Conservation (phyloP, 1,140 invertebrate genomes). For the Cryptotermes secundus region DNA sequence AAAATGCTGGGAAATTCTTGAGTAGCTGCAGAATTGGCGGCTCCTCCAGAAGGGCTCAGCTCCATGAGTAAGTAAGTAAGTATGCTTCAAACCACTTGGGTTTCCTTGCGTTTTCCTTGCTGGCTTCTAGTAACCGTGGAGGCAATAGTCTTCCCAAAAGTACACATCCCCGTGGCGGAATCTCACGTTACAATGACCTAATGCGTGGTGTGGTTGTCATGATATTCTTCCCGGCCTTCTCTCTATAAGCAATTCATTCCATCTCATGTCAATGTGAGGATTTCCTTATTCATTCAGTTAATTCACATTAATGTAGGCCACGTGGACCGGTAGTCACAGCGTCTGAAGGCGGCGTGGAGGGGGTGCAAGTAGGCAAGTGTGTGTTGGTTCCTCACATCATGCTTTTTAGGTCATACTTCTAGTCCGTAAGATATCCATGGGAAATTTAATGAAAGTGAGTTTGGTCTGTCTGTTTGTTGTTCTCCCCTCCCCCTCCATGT, state of each 20-base stretch:
- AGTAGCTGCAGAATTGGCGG: no score
- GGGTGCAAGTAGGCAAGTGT: background rate
- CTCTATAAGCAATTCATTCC: background rate
- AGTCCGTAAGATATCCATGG: background rate
- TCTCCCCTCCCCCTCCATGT: background rate
- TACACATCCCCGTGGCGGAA: no score
- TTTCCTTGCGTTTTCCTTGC: no score
- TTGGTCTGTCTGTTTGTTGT: background rate
- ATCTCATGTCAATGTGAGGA: background rate
- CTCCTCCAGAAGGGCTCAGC: no score
- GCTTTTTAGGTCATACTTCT: background rate
- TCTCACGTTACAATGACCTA: no score
- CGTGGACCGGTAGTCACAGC: background rate
- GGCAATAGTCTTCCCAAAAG: no score
- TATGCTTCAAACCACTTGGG: no score
- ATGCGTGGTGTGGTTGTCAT: background rate
- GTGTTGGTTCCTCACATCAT: background rate
- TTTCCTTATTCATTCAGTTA: background rate
- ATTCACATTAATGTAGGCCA: background rate
- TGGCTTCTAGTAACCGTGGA: no score
- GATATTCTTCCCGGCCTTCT: background rate
- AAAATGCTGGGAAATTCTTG: no score
- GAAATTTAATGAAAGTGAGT: slow-evolving; percentile 9
- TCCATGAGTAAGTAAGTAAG: no score
- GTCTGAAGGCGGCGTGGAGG: background rate